Percentiles rank a stretch among this genome's conserved stretches.
These are phyloP conservation scores for Brachymystax lenok DNA, from an alignment of 2,797 vertebrate species.

Conservation along the genomic window DNA sequence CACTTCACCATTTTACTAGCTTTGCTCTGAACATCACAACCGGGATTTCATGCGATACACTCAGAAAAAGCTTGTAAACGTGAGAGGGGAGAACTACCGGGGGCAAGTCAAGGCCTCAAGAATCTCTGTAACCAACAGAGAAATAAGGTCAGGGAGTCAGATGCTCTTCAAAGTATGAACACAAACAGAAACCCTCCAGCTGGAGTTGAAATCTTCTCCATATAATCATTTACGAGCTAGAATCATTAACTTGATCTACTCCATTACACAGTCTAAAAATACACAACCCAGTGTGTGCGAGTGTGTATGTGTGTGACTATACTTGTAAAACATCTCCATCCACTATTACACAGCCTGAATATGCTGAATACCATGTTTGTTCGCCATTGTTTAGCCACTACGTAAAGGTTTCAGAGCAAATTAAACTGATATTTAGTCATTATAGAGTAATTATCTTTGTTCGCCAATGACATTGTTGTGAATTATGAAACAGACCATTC, in stretches of 20 bases:
- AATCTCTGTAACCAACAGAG: constrained; percentile 22
- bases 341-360: background rate
- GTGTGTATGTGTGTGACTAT: background rate
- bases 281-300: background rate
- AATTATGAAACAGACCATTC: too few relatives aligned
- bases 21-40: constrained; percentile 26
- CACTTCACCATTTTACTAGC: constrained; percentile 37
- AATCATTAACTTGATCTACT: background rate
- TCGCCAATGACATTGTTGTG: too few relatives aligned
- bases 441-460: too few relatives aligned
- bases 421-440: too few relatives aligned
- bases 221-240: background rate
- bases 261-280: background rate
- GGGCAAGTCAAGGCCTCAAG: background rate
- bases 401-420: too few relatives aligned
- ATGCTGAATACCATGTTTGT: background rate
- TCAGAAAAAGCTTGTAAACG: constrained; percentile 24
- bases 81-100: constrained; percentile 1
- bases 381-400: background rate
- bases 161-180: constrained; percentile 16
- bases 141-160: constrained; percentile 54
- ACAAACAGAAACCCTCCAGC: background rate
- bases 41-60: constrained; percentile 19
- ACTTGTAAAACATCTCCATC: background rate
- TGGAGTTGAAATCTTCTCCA: background rate